A percentile compares a stretch with the other conserved stretches of the same genome.
These are phyloP conservation scores for Acipenser oxyrinchus DNA, from an alignment of 2,797 vertebrate genomes.

Conservation along the genomic window DNA sequence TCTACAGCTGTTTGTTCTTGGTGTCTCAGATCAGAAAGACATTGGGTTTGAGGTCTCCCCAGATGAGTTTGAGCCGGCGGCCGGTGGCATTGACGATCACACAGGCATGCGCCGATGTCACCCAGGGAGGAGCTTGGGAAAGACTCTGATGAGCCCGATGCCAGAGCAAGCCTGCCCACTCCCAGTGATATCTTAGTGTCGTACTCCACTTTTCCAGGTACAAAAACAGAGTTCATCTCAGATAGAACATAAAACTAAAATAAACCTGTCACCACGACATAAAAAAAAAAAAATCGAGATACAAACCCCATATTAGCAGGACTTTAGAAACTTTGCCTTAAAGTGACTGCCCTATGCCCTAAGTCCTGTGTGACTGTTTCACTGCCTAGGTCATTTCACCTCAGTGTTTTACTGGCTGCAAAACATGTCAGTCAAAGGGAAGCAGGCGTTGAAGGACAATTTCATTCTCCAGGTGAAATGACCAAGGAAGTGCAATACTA, in stretches of 20 bases:
- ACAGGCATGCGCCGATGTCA: slow-evolving; percentile 59
- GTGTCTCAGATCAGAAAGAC: slow-evolving; percentile 66
- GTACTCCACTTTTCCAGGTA: slow-evolving; percentile 92
- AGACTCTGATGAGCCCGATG: slow-evolving; percentile 63
- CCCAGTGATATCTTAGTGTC: slow-evolving; percentile 89
- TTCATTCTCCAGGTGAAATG: too few relatives aligned
- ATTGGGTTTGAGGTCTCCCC: slow-evolving; percentile 66
- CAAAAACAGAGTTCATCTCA: background rate
- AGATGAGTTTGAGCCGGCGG: slow-evolving; percentile 30
- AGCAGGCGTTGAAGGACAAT: too few relatives aligned
- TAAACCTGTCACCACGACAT: background rate
- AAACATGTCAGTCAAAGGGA: too few relatives aligned
- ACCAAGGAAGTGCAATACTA: too few relatives aligned
- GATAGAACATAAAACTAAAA: background rate
- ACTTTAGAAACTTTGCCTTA: too few relatives aligned
- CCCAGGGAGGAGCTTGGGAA: slow-evolving; percentile 56
- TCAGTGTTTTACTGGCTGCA: too few relatives aligned
- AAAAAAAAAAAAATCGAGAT: too few relatives aligned
- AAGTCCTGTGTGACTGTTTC: too few relatives aligned
- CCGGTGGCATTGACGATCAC: slow-evolving; percentile 44
- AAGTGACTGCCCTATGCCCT: too few relatives aligned
- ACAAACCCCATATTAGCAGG: too few relatives aligned
- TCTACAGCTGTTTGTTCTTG: background rate
- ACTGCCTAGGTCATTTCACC: too few relatives aligned
- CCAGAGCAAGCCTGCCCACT: slow-evolving; percentile 69